These are phyloP conservation scores for Lithobates sylvaticus DNA, from an alignment of 2,797 vertebrate genomes.

Conservation along the genomic window DNA sequence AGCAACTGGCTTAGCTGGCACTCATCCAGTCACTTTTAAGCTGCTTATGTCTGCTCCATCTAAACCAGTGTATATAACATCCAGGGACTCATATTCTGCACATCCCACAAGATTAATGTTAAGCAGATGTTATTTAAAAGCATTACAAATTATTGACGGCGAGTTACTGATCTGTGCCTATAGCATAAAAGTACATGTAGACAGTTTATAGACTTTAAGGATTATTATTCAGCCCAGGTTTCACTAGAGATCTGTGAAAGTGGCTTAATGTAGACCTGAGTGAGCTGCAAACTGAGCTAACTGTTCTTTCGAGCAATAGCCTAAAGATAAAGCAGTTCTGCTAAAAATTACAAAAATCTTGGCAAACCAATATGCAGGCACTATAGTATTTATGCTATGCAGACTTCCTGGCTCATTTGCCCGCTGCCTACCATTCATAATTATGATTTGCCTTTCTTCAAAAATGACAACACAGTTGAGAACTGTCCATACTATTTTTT, in stretches of 20 bases:
- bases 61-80: constrained; percentile 31
- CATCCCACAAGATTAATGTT: constrained; percentile 48
- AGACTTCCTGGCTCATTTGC: neutral
- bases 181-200: constrained; percentile 9
- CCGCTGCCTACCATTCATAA: neutral
- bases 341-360: neutral
- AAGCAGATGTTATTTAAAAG: constrained; percentile 55
- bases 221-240: constrained; percentile 18
- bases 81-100: constrained; percentile 28
- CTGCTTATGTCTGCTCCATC: constrained; percentile 37
- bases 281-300: neutral
- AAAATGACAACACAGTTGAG: too few species aligned
- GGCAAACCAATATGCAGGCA: neutral
- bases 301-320: neutral
- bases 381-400: neutral
- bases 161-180: constrained; percentile 17
- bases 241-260: neutral
- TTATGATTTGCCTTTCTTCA: neutral
- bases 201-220: constrained; percentile 14
- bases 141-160: constrained; percentile 39
- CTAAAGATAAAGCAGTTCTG: neutral
- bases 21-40: constrained; percentile 38
- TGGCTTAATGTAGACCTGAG: neutral
- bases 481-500: too few species aligned
- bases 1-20: constrained; percentile 46